Evolutionary conservation across 2,113 vertebrate species (phyloP), one percentile per base, ranked within the genome.

Genomic region (Thalassarche chlororhynchos): DNA sequence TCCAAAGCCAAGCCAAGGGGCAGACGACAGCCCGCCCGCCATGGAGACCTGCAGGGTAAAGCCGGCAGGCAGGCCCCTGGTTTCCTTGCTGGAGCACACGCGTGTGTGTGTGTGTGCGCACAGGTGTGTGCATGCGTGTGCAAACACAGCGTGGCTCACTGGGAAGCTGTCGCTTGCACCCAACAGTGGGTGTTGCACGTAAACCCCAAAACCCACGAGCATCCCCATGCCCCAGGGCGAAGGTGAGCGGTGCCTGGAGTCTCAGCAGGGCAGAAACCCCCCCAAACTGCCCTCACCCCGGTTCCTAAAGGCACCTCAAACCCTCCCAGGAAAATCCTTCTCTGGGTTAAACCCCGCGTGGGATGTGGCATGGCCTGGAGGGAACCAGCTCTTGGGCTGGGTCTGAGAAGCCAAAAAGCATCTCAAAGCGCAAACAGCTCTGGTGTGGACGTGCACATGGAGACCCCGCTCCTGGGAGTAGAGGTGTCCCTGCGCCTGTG

Each of bases 381-480:
- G 19, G 26, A 60, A 14, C 13, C 57, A n/a, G 47, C 24, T 52
- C 78, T 65, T 47, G 78, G 57, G 42, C 31, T 60, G 52, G 54
- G 44, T 15, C 10, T 28, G 38, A 55, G 75, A 72, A 38, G 23
- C 19, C 21, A 13, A 80, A 78, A 96, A 47, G 14, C 32, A 40
- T 32, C 64, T 69, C 20, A 0, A 72, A 47, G 58, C 18, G 16
- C 49, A 14, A 77, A 49, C 29, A 89, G 7, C n/a, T 71, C 42
- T 0, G 0, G 31, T 38, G 58, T 44, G 52, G 68, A 51, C 0
- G 0, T 5, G 25, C 44, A 17, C 32, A 17, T 5, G 51, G 89
- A 62, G 34, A 20, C 16, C 32, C 9, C 1, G 3, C 24, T 42
- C 23, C 46, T 0, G 0, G 71, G 20, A 25, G 12, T 31, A 57